Evolutionary conservation across 2,888 invertebrate species (phyloP), one percentile per base, ranked within the genome.

Genomic region (Spialia ferax): DNA sequence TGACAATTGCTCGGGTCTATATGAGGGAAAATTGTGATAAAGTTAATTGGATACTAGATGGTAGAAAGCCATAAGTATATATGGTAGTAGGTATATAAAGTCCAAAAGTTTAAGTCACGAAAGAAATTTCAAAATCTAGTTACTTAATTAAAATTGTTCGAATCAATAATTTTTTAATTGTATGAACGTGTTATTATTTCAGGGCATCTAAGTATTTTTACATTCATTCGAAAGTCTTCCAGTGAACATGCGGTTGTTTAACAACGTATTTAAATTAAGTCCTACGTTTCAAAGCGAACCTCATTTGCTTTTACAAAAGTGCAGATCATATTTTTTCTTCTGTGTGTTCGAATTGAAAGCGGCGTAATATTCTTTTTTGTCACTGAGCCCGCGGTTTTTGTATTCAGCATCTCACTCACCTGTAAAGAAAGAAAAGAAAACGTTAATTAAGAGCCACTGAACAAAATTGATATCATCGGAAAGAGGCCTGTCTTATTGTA

Each of bases 351-450:
- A 88, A 91, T 91, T 92, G 89, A 91, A 92, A 90, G 87, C 88
- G 80, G 80, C 84, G 90, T 90, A 90, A 89, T 91, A 89, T 91
- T 88, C 83, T 83, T 91, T 91, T 91, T 90, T 90, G 86, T 89
- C 83, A 87, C 78, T 87, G 90, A 91, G 89, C 87, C 81, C 80
- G 81, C 80, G 79, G 81, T 86, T 85, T 87, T 88, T 87, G 86
- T 89, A 85, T 89, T 90, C 87, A 81, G 79, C 84, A 83, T 84
- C 83, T 88, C 89, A 93, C 93, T 93, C 92, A 93, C 91, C 91
- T 93, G 92, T 86, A 91, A 93, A 90, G 84, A 91, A 91, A 92
- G 91, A 93, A 93, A 92, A 90, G 89, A 88, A 90, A 91, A 91
- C 88, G 90, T 93, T 93, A 93, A 93, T 93, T 93, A 93, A 93